A percentile compares a stretch with the other conserved stretches of the same genome.
These are phyloP conservation scores for Papilio elwesi DNA, from an alignment of 2,888 invertebrate species.

Conservation along the genomic window DNA sequence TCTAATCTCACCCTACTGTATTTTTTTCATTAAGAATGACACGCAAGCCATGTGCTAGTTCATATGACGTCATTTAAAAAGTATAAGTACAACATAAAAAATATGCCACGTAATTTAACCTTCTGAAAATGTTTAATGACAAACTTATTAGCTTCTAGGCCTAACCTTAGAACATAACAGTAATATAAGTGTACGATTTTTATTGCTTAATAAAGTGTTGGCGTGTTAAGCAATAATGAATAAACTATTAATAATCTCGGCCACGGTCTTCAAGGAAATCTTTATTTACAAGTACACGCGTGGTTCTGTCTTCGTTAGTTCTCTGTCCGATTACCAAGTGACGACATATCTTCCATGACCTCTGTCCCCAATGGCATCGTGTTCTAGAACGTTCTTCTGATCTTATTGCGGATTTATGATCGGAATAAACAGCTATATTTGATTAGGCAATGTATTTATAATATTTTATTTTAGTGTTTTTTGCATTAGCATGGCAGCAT, in stretches of 20 bases:
- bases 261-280: background rate
- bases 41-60: constrained; percentile 34
- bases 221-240: background rate
- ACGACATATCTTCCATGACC: background rate
- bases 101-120: background rate
- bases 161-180: too few species aligned
- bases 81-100: constrained; percentile 6
- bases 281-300: background rate
- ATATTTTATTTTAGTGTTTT: too few species aligned
- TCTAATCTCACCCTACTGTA: constrained; percentile 43
- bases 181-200: background rate
- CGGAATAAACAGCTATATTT: too few species aligned
- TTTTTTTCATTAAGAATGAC: constrained; percentile 37
- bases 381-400: background rate
- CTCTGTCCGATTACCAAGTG: background rate
- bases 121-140: background rate
- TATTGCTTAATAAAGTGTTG: background rate
- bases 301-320: background rate
- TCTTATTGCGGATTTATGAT: background rate
- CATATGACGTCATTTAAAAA: constrained; percentile 28
- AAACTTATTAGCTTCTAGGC: background rate
- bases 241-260: background rate
- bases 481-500: too few species aligned
- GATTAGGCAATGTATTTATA: too few species aligned
- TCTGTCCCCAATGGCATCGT: too few species aligned